Evolutionary conservation across 2,113 vertebrate species (phyloP).

Genomic region (Puffinus mauretanicus): DNA sequence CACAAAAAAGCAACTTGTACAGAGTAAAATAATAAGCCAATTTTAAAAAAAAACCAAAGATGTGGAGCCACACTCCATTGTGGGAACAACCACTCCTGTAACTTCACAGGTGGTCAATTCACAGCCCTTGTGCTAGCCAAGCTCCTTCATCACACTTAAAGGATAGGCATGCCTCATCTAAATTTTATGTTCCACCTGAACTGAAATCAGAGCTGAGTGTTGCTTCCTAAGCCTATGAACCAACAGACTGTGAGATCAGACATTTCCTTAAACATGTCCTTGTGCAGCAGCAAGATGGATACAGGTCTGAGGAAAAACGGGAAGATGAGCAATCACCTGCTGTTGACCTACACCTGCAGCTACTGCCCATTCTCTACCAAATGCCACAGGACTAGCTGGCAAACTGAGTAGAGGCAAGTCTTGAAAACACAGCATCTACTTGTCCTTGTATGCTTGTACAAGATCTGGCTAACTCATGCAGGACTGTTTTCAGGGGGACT

Average conservation of each 20-base stretch:
- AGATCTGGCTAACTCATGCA: background rate
- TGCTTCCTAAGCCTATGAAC: background rate
- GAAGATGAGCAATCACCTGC: background rate
- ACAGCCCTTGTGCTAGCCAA: background rate
- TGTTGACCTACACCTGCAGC: background rate
- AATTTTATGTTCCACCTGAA: background rate
- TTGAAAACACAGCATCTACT: background rate
- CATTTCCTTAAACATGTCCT: background rate
- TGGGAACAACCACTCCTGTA: background rate
- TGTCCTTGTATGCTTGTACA: background rate
- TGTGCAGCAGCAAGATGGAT: background rate
- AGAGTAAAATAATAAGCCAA: background rate
- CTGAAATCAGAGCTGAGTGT: background rate
- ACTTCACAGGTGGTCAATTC: background rate
- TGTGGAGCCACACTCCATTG: background rate
- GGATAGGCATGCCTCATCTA: background rate
- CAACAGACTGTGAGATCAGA: background rate
- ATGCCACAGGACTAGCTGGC: background rate
- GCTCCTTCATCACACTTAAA: background rate
- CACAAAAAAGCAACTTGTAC: background rate
- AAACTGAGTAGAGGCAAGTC: background rate
- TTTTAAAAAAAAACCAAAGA: background rate
- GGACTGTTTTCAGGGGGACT: background rate
- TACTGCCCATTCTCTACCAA: background rate
- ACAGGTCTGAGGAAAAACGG: background rate